Percentiles rank a stretch among this genome's conserved stretches.
Conservation (phyloP, 1,140 invertebrate species). For the honey bee (Apis mellifera) region Amel_HAv3.1 CM009932.2:8469001-8469500, state of each 20-base stretch:
- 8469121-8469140: background rate
- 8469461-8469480: background rate
- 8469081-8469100: background rate
- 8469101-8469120: background rate
- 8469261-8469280: slow-evolving; percentile 3
- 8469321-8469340: slow-evolving; percentile 35
- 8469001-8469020: background rate
- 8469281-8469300: slow-evolving; percentile 3
- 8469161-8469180: too few relatives aligned
- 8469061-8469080: too few relatives aligned
- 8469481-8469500: background rate
- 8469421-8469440: background rate
- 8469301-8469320: slow-evolving; percentile 30
- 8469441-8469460: background rate
- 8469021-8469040: background rate
- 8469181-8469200: background rate
- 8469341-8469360: slow-evolving; percentile 35
- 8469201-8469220: background rate
- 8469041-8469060: background rate
- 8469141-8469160: background rate
- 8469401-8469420: too few relatives aligned
- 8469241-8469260: background rate
- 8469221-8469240: slow-evolving; percentile 19
- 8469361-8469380: slow-evolving; percentile 43
- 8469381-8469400: background rate